phyloP scores from a whole-genome alignment of 1,140 invertebrate species.

The Drosophila quadrilineata region DNA sequence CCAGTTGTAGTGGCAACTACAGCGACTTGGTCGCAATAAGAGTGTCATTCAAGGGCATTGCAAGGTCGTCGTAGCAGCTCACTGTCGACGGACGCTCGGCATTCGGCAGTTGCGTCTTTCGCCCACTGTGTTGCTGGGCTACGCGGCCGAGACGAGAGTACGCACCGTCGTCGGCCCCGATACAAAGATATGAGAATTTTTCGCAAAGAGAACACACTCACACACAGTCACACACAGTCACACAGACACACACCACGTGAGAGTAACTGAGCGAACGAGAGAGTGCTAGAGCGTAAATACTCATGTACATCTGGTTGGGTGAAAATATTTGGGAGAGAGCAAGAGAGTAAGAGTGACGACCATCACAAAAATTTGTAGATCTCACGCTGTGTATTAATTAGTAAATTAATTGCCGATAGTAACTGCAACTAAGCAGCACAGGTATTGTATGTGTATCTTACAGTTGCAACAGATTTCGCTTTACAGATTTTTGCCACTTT shows the following conservation, averaged over 20 bases:
- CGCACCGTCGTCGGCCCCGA: constrained; percentile 45
- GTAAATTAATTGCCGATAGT: constrained; percentile 29
- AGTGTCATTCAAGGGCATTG: constrained; percentile 81
- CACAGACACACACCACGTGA: too few species aligned
- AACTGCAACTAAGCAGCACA: neutral
- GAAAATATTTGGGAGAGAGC: neutral
- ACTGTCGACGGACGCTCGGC: constrained; percentile 7
- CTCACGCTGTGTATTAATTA: constrained; percentile 59
- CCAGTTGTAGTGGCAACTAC: constrained; percentile 66
- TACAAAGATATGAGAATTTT: constrained; percentile 59
- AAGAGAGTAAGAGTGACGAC: neutral
- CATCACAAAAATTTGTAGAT: constrained; percentile 10
- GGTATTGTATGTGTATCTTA: constrained; percentile 46
- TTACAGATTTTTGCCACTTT: constrained; percentile 11
- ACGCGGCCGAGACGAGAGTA: constrained; percentile 54
- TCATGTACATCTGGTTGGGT: too few species aligned
- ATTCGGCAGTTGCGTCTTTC: constrained; percentile 63
- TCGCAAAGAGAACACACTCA: constrained; percentile 40
- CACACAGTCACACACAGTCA: too few species aligned
- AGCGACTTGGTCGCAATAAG: constrained; percentile 76
- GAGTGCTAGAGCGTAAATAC: too few species aligned
- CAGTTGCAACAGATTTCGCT: constrained; percentile 17
- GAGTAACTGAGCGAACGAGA: too few species aligned
- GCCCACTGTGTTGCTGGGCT: constrained; percentile 43
- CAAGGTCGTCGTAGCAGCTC: constrained; percentile 76